Percentiles rank a stretch among this genome's conserved stretches.
Conservation (phyloP, 1,140 invertebrate species). For the Chionoecetes opilio region DNA sequence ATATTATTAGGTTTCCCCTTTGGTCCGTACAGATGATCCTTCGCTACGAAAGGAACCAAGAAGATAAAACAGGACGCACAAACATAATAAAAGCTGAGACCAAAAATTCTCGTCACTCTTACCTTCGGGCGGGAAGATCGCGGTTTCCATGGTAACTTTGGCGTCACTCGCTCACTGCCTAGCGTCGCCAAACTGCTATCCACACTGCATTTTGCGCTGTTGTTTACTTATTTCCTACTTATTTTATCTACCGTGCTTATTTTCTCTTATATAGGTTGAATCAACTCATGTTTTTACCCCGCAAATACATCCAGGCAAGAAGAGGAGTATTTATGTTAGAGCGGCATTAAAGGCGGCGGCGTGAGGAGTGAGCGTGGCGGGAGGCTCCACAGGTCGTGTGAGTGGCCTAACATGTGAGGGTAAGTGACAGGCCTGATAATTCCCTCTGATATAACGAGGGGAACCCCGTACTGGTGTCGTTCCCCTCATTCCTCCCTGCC, state of each 20-base stretch:
- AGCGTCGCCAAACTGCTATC: slow-evolving; percentile 24
- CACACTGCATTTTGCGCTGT: background rate
- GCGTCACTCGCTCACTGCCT: slow-evolving; percentile 66
- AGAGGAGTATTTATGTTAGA: background rate
- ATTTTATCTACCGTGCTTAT: background rate
- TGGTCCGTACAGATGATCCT: background rate
- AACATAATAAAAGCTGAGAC: slow-evolving; percentile 68
- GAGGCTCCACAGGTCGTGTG: slow-evolving; percentile 67
- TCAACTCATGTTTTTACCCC: background rate
- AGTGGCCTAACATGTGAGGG: slow-evolving; percentile 75
- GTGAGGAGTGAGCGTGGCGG: slow-evolving; percentile 40
- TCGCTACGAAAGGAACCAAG: background rate
- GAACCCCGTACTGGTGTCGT: slow-evolving; percentile 43
- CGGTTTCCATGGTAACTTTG: slow-evolving; percentile 74
- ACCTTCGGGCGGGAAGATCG: slow-evolving; percentile 60
- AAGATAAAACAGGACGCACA: slow-evolving; percentile 42
- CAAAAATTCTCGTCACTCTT: slow-evolving; percentile 73
- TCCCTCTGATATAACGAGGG: slow-evolving; percentile 71
- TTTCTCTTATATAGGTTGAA: background rate
- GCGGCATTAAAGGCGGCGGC: background rate
- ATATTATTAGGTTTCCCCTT: background rate
- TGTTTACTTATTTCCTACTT: background rate
- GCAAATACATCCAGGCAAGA: background rate
- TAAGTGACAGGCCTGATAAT: slow-evolving; percentile 74
- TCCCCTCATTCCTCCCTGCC: background rate